Evolutionary conservation across 2,113 vertebrate species (phyloP).

Genomic region (Cyprinodon tularosa): DNA sequence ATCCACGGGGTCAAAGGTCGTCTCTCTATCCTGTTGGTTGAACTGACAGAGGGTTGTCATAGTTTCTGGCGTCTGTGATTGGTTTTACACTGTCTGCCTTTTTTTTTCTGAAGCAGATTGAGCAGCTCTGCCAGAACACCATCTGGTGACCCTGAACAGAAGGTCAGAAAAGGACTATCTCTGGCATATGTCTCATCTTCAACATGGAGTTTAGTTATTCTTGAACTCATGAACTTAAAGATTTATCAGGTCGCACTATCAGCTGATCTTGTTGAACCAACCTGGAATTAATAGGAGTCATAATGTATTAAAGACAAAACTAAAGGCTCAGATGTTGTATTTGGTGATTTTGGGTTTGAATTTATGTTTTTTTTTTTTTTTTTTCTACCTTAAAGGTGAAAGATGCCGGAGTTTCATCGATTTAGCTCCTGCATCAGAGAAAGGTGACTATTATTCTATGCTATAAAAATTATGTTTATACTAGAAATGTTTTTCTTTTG

Average conservation of each 20-base stretch:
- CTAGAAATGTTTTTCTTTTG: not conserved
- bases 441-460: slow-evolving; percentile 82
- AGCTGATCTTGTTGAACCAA: slow-evolving; percentile 22
- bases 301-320: slow-evolving; percentile 17
- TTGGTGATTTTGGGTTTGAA: slow-evolving; percentile 13
- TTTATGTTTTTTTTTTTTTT: slow-evolving; percentile 19
- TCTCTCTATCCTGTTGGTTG: slow-evolving; percentile 1
- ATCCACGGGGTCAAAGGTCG: slow-evolving; percentile 3
- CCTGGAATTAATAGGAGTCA: slow-evolving; percentile 29
- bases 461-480: not conserved
- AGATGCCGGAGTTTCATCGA: slow-evolving; percentile 95
- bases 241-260: slow-evolving; percentile 1
- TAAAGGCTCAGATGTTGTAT: not conserved
- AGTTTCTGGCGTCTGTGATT: not conserved
- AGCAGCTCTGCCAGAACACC: slow-evolving; percentile 12
- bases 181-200: slow-evolving; percentile 33
- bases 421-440: slow-evolving; percentile 92
- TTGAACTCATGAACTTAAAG: slow-evolving; percentile 13
- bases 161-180: slow-evolving; percentile 18
- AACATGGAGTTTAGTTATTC: slow-evolving; percentile 9
- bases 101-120: slow-evolving; percentile 13
- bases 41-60: not conserved
- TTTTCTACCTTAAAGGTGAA: slow-evolving; percentile 83
- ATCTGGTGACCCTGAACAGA: slow-evolving; percentile 26
- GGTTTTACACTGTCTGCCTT: not conserved